Conservation (phyloP, 2,113 vertebrate genomes). For the Macquaria ambigua region DNA sequence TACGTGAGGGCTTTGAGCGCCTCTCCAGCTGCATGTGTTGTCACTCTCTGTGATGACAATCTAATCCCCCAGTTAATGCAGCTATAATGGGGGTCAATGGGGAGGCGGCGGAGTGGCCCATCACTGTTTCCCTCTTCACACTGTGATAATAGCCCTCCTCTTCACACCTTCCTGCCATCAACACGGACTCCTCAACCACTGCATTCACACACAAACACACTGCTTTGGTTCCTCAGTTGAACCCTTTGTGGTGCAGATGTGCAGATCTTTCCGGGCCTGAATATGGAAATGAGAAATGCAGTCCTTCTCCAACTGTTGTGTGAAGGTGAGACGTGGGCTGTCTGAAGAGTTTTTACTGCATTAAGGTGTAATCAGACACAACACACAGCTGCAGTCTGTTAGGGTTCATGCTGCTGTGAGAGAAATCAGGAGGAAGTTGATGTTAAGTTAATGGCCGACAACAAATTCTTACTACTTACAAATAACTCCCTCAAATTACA, state of each 20-base stretch:
- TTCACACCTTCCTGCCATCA: slow-evolving; percentile 59
- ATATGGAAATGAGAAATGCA: background rate
- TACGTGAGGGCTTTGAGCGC: background rate
- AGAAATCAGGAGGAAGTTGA: background rate
- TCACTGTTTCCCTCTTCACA: slow-evolving; percentile 49
- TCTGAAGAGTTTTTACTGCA: background rate
- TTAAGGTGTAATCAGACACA: background rate
- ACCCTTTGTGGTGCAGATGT: slow-evolving; percentile 19
- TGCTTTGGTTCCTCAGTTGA: background rate
- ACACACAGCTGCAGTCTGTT: background rate
- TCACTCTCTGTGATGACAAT: slow-evolving; percentile 1
- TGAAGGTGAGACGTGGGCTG: background rate
- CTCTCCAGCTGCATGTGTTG: slow-evolving; percentile 31
- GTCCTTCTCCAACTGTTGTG: too few relatives aligned
- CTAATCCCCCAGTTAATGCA: slow-evolving; percentile 52
- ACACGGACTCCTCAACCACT: background rate
- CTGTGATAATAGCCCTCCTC: slow-evolving; percentile 52
- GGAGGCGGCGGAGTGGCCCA: slow-evolving; percentile 38
- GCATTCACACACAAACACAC: slow-evolving; percentile 34
- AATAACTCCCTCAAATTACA: background rate
- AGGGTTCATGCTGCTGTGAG: background rate
- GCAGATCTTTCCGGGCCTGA: background rate
- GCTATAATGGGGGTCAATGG: slow-evolving; percentile 60
- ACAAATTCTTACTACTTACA: background rate
- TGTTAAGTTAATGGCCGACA: background rate